Evolutionary conservation across 92 coral and sea anemone species (phyloP), one percentile per base, ranked within the genome.

Genomic region (Zoanthus solanderi): DNA sequence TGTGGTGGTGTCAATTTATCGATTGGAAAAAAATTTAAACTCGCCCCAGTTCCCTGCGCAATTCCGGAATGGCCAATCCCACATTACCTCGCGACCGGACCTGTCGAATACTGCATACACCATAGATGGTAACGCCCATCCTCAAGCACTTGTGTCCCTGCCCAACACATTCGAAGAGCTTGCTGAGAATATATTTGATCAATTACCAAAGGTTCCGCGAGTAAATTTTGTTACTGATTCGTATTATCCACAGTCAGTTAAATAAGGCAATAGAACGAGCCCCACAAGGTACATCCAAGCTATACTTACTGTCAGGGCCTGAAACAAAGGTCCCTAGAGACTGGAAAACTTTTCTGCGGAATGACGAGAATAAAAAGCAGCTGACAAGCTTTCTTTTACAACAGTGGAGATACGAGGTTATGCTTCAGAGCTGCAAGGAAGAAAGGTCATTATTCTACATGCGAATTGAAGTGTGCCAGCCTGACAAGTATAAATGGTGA

Each of bases 191-290:
- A 53, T 53, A 53, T 53, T 53, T 1, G 58, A 53, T 53, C 58
- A 1, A 53, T 53, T 13, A 84, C 28, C 30, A 3, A n/a, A 42
- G 15, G n/a, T 50, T 15, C 4, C 73, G 8, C 67, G 58, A 46
- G 52, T 6, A 42, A 85, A 86, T 34, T 86, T 86, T 76, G 86
- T 86, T 16, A 86, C 89, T 29, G 89, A 86, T 14, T 67, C 78
- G 13, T 84, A 84, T 53, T 29, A 84, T n/a, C 78, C 79, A 42
- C 66, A 7, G 10, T 71, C 87, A 34, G 3, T 34, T 1, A 13
- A 83, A 67, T 9, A 83, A 84, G 42, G 87, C 75, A 81, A 8
- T 81, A 2, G 86, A 81, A 81, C 57, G 17, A 50, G 4, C 73
- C 5, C 11, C 72, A 58, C 28, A 72, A 79, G 56, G 84, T 47